A percentile compares a stretch with the other conserved stretches of the same genome.
Evolutionary conservation across 2,888 invertebrate species (phyloP).

Genomic region (Chironomus riparius): DNA sequence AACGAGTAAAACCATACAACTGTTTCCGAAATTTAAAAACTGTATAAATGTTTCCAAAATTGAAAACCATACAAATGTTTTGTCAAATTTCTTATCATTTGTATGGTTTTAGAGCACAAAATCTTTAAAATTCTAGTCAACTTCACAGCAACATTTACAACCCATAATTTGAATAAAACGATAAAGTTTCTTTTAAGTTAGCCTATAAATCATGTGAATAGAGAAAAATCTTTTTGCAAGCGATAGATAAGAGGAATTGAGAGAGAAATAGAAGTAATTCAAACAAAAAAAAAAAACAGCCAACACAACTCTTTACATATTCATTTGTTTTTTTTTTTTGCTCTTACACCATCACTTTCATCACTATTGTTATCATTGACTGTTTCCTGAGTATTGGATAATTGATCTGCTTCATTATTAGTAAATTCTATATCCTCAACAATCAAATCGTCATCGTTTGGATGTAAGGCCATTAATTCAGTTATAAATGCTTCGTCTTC

Average conservation of each 20-base stretch:
- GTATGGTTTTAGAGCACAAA: too few species aligned
- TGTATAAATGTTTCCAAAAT: too few species aligned
- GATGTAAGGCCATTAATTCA: conserved; percentile 19
- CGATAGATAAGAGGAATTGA: background rate
- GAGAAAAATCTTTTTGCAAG: background rate
- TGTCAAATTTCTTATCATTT: too few species aligned
- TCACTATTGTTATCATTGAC: conserved; percentile 29
- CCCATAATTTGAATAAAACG: too few species aligned
- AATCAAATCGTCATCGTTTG: conserved; percentile 14
- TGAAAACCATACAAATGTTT: too few species aligned
- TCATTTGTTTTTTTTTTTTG: conserved; percentile 23
- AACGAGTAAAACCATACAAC: too few species aligned
- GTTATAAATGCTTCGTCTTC: conserved; percentile 20
- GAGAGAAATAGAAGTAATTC: background rate
- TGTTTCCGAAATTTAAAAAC: too few species aligned
- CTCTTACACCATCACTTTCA: conserved; percentile 29
- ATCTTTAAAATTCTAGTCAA: too few species aligned
- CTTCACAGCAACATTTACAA: too few species aligned
- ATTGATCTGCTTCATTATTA: background rate
- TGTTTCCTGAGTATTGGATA: background rate
- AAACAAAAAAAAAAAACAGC: background rate
- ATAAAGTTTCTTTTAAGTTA: too few species aligned
- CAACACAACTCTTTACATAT: background rate
- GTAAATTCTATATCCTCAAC: conserved; percentile 13
- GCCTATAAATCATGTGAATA: too few species aligned